Percentiles rank a stretch among this genome's conserved stretches.
phyloP scores from a whole-genome alignment of 1,140 invertebrate species.

The Procambarus virginalis region DNA sequence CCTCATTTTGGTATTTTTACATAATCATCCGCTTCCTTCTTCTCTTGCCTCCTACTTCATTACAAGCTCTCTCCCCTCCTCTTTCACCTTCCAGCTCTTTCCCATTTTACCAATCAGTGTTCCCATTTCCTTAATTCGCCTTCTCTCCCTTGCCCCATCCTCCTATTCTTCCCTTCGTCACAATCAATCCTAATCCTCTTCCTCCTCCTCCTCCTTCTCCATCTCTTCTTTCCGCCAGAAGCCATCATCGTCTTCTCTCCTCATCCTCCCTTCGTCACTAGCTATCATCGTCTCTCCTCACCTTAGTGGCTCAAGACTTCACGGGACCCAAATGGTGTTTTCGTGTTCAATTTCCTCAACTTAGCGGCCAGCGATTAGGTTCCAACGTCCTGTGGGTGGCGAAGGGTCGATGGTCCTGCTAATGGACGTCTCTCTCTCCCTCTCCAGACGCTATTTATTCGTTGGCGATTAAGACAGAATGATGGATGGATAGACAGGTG shows the following conservation, averaged over 20 bases:
- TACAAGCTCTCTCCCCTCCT: neutral
- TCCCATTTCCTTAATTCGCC: neutral
- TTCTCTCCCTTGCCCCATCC: neutral
- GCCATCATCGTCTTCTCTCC: neutral
- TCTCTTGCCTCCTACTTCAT: neutral
- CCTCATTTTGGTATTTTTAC: neutral
- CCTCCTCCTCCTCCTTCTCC: neutral
- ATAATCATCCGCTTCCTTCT: neutral
- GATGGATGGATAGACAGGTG: neutral
- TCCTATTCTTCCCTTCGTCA: neutral
- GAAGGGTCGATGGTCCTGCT: neutral
- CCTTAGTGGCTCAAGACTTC: neutral
- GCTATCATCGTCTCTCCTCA: too few species aligned
- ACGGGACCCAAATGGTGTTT: neutral
- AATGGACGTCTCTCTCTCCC: neutral
- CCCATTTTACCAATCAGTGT: neutral
- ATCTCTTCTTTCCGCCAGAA: neutral
- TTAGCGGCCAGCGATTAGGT: neutral
- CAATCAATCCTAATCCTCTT: neutral
- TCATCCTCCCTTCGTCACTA: neutral
- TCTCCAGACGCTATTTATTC: neutral
- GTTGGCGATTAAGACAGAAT: neutral
- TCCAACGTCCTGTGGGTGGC: neutral
- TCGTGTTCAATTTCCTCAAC: neutral
- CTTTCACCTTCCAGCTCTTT: neutral